These are phyloP conservation scores for Bergia puertoricense DNA, from an alignment of 92 coral and sea anemone genomes.

Conservation along the genomic window DNA sequence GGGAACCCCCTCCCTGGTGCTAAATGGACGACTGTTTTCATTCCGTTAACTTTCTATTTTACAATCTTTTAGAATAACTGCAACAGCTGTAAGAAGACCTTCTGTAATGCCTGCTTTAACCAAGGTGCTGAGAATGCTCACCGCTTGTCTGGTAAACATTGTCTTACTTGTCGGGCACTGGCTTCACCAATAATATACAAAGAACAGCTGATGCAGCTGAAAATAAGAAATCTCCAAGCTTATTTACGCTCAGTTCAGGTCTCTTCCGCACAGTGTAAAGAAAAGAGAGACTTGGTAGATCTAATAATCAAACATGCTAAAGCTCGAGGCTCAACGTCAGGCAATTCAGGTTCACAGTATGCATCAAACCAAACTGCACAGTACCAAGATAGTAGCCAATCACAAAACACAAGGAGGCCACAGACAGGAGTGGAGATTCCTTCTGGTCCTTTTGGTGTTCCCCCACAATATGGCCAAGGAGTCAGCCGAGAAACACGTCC, in stretches of 20 bases:
- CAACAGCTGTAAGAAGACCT: slow-evolving; percentile 62
- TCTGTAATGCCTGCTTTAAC: slow-evolving; percentile 81
- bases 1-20: too few relatives aligned
- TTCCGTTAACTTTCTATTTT: too few relatives aligned
- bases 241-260: slow-evolving; percentile 68
- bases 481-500: neutral
- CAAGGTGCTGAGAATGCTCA: slow-evolving; percentile 64
- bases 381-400: neutral
- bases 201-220: slow-evolving; percentile 71
- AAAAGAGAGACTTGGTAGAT: slow-evolving; percentile 83
- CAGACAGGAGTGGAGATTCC: slow-evolving; percentile 20
- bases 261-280: slow-evolving; percentile 78
- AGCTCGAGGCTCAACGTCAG: neutral
- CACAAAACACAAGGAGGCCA: neutral
- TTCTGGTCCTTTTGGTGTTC: slow-evolving; percentile 38
- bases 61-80: slow-evolving; percentile 70
- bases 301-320: slow-evolving; percentile 78
- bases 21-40: too few relatives aligned
- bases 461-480: neutral
- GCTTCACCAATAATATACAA: slow-evolving; percentile 67
- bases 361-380: slow-evolving; percentile 27
- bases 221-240: slow-evolving; percentile 83
- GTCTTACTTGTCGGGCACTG: slow-evolving; percentile 85
- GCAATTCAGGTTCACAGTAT: slow-evolving; percentile 32
- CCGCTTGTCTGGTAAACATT: slow-evolving; percentile 56